Evolutionary conservation across 1,140 invertebrate species (phyloP).

Genomic region (Brachionus sp.): DNA sequence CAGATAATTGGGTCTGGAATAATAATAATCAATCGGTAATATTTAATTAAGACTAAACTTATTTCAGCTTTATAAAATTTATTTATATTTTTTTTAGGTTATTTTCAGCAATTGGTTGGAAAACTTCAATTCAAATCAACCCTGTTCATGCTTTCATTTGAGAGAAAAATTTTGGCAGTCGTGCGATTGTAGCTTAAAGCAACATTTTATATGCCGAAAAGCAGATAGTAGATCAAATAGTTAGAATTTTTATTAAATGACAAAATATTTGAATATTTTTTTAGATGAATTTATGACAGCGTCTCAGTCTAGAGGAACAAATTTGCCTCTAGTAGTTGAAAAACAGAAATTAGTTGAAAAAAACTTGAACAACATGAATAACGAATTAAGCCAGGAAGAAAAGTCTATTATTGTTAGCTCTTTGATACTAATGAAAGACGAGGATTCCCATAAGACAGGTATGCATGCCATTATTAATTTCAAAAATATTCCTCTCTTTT

Average conservation of each 20-base stretch:
- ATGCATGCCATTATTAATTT: not conserved
- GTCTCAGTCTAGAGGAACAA: not conserved
- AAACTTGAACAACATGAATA: not conserved
- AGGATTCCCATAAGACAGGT: not conserved
- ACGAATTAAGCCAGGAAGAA: constrained; percentile 10
- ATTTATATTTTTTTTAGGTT: not conserved
- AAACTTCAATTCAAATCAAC: not conserved
- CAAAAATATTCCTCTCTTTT: too few species aligned
- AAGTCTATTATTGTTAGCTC: constrained; percentile 18
- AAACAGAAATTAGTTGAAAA: not conserved
- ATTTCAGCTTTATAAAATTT: not conserved
- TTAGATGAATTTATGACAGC: not conserved
- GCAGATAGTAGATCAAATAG: not conserved
- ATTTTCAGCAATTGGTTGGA: not conserved
- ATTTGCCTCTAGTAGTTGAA: not conserved
- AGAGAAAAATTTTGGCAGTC: not conserved
- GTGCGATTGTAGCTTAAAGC: not conserved
- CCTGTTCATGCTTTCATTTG: not conserved
- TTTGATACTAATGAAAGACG: constrained; percentile 18
- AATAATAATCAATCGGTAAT: constrained; percentile 8
- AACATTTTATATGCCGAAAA: constrained; percentile 34
- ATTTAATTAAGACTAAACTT: not conserved
- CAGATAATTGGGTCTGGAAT: not conserved
- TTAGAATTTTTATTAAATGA: not conserved
- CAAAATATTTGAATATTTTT: not conserved